Evolutionary conservation across 2,113 vertebrate species (phyloP).

Genomic region (Ranitomeya variabilis): DNA sequence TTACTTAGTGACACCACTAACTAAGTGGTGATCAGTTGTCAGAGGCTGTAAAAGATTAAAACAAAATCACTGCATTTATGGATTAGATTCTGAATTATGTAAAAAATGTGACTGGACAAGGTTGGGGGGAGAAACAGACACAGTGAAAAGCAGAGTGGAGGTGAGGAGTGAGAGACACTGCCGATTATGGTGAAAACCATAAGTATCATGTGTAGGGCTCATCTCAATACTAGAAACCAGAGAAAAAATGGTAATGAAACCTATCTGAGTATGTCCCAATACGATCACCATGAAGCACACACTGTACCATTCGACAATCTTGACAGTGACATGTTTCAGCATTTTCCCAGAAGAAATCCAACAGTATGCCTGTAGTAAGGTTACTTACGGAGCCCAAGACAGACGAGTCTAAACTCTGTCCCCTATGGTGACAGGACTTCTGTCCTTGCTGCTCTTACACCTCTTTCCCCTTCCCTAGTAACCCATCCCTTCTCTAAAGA

Average conservation of each 20-base stretch:
- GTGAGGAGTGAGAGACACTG: not conserved
- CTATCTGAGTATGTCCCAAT: not conserved
- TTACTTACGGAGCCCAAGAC: constrained; percentile 48
- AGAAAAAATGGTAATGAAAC: not conserved
- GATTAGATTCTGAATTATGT: not conserved
- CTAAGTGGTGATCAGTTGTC: not conserved
- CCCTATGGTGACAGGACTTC: constrained; percentile 42
- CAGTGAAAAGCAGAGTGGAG: not conserved
- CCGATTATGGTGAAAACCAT: not conserved
- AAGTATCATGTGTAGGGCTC: not conserved
- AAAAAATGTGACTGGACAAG: constrained; percentile 33
- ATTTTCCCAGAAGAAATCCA: not conserved
- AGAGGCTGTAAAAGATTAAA: not conserved
- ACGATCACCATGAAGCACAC: not conserved
- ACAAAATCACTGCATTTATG: not conserved
- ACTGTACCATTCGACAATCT: not conserved
- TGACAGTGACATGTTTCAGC: not conserved
- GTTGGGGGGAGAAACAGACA: not conserved
- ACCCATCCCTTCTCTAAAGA: constrained; percentile 55
- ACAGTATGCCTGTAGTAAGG: not conserved
- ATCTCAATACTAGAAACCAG: not conserved
- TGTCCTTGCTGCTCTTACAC: constrained; percentile 45
- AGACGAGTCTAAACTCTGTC: constrained; percentile 21
- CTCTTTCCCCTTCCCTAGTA: constrained; percentile 43
- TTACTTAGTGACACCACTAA: not conserved